Evolutionary conservation across 1,140 invertebrate genomes (phyloP).

Genomic region (Eriocheir sinensis): DNA sequence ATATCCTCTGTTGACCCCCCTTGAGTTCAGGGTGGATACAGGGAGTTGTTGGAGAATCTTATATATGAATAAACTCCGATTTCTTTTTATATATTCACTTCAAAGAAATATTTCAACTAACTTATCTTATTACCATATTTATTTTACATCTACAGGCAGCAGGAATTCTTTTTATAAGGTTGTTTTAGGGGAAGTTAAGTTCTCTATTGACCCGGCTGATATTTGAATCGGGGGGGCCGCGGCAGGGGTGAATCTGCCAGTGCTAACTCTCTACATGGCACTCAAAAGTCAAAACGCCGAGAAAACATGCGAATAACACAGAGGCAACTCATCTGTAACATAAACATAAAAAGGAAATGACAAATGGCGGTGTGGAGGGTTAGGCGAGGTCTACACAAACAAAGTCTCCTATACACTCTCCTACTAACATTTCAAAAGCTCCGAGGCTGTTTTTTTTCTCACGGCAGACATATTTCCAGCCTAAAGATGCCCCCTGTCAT

Average conservation of each 20-base stretch:
- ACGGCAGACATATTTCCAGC: neutral
- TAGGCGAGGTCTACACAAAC: neutral
- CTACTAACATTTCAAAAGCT: neutral
- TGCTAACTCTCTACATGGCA: neutral
- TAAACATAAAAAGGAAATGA: neutral
- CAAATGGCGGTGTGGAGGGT: too few species aligned
- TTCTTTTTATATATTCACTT: neutral
- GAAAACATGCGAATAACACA: neutral
- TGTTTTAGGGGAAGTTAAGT: neutral
- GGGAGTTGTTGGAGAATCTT: neutral
- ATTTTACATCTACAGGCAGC: neutral
- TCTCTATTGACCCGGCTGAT: neutral
- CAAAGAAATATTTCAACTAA: too few species aligned
- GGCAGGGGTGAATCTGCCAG: neutral
- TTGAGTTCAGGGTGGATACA: neutral
- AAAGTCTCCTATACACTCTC: neutral
- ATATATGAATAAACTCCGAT: neutral
- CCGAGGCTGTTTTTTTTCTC: neutral
- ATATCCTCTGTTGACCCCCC: too few species aligned
- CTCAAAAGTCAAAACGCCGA: neutral
- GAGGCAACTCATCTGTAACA: neutral
- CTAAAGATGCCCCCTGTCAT: neutral
- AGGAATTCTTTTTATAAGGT: neutral
- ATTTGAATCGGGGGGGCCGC: conserved; percentile 38
- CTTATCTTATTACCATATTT: too few species aligned